Conservation (phyloP, 2,797 vertebrate genomes). For the Lemur catta region DNA sequence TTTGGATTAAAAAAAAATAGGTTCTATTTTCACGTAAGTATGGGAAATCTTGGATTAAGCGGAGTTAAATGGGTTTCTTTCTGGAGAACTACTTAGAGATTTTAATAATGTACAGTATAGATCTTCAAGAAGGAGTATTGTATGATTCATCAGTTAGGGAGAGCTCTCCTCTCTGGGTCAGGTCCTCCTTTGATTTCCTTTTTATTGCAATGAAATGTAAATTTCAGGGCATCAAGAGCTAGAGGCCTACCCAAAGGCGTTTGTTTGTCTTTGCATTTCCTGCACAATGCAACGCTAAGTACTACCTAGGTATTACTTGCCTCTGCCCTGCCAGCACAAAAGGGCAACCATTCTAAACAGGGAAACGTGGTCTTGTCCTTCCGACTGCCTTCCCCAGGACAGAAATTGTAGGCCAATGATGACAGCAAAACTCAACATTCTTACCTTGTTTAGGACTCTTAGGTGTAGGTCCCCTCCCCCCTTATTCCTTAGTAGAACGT, state of each 20-base stretch:
- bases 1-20: neutral
- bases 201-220: constrained; percentile 48
- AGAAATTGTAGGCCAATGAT: neutral
- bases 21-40: neutral
- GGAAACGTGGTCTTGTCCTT: neutral
- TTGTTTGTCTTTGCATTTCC: constrained; percentile 34
- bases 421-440: neutral
- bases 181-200: constrained; percentile 21
- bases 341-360: neutral
- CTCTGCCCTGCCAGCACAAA: neutral
- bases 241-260: neutral
- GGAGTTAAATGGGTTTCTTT: neutral
- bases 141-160: neutral
- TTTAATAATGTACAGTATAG: neutral
- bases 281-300: neutral
- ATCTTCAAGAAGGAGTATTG: neutral
- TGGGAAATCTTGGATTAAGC: neutral
- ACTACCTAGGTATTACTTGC: neutral
- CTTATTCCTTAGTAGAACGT: neutral
- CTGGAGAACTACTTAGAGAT: neutral
- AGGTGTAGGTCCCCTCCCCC: too few species aligned
- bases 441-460: neutral
- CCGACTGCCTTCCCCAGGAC: neutral
- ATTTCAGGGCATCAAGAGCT: constrained; percentile 37
- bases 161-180: neutral